phyloP scores from a whole-genome alignment of 2,888 invertebrate species.

The Fragum fragum region DNA sequence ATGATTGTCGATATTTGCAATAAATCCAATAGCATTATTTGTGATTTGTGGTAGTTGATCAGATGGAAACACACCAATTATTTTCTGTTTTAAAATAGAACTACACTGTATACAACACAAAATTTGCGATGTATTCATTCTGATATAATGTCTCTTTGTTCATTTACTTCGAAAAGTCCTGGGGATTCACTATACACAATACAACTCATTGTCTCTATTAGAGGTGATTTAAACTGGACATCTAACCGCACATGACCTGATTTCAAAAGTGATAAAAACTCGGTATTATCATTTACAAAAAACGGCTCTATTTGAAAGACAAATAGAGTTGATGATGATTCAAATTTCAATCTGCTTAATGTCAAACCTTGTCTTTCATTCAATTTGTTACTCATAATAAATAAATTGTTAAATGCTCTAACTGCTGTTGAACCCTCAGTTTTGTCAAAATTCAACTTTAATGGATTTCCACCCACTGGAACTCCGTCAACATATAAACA shows the following conservation, averaged over 20 bases:
- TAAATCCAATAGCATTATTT: conserved; percentile 41
- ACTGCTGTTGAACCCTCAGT: conserved; percentile 34
- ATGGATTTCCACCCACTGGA: conserved; percentile 51
- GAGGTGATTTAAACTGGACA: conserved; percentile 45
- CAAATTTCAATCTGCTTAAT: conserved; percentile 44
- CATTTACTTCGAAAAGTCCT: conserved; percentile 52
- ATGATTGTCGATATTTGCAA: conserved; percentile 48
- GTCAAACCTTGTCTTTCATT: conserved; percentile 41
- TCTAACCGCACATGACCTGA: conserved; percentile 58
- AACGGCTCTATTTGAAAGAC: conserved; percentile 53
- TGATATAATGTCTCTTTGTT: conserved; percentile 56
- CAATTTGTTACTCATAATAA: conserved; percentile 45
- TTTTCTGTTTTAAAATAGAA: conserved; percentile 27
- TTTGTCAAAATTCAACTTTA: conserved; percentile 49
- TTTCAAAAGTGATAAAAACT: conserved; percentile 52
- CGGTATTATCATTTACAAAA: conserved; percentile 38
- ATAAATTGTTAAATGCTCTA: conserved; percentile 46
- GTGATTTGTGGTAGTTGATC: conserved; percentile 41
- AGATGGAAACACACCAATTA: conserved; percentile 56
- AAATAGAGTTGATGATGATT: conserved; percentile 45
- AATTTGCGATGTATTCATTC: conserved; percentile 59
- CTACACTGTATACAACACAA: conserved; percentile 53
- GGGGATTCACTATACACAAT: conserved; percentile 55
- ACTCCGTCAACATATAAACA: conserved; percentile 52
- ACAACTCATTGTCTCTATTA: conserved; percentile 46